Evolutionary conservation across 2,113 vertebrate species (phyloP).

Genomic region (Ceyx cyanopectus): DNA sequence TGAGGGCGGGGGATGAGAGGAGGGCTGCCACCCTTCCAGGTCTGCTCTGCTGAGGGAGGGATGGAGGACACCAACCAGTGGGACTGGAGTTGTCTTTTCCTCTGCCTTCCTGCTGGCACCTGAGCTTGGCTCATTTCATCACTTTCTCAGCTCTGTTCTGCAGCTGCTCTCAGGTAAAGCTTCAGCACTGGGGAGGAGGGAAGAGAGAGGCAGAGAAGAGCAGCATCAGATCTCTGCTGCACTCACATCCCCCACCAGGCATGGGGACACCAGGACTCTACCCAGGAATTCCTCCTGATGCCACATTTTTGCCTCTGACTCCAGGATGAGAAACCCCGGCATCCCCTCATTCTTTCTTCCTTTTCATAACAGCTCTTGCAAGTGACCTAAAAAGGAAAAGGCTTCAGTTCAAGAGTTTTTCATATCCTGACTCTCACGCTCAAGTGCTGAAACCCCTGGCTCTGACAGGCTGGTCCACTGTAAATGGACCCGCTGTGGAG

Average conservation of each 20-base stretch:
- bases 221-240: not conserved
- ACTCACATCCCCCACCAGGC: fast-evolving
- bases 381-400: not conserved
- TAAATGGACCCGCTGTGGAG: not conserved
- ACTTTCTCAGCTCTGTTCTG: fast-evolving
- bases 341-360: not conserved
- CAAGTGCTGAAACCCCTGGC: not conserved
- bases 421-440: not conserved
- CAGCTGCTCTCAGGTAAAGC: not conserved
- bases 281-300: not conserved
- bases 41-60: not conserved
- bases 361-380: not conserved
- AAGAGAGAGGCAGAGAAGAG: not conserved
- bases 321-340: too few species aligned
- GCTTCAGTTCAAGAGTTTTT: not conserved
- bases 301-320: fast-evolving
- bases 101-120: not conserved
- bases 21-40: not conserved
- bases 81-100: not conserved
- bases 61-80: not conserved
- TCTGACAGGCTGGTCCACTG: fast-evolving
- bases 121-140: not conserved
- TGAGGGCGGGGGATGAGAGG: not conserved
- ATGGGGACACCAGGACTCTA: not conserved
- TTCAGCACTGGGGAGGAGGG: not conserved